These are phyloP conservation scores for Toxotes lorentzi DNA, from an alignment of 2,797 vertebrate species.

Conservation along the genomic window DNA sequence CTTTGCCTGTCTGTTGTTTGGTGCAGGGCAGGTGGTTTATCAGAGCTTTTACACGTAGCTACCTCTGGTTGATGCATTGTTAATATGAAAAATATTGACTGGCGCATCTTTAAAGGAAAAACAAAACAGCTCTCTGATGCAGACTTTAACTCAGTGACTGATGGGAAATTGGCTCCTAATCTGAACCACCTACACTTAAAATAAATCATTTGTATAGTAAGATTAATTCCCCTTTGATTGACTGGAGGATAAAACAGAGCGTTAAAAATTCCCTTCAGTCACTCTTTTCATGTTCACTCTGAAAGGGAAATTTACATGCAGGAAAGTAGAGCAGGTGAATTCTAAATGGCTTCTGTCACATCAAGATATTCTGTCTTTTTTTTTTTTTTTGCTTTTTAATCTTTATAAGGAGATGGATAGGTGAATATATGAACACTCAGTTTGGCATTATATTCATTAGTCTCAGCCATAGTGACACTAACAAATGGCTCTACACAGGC, in stretches of 20 bases:
- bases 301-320: constrained; percentile 43
- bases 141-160: background rate
- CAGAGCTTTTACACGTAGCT: no score
- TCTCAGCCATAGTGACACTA: constrained; percentile 15
- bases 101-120: background rate
- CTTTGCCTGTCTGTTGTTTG: no score
- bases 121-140: background rate
- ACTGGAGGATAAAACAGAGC: constrained; percentile 17
- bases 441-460: background rate
- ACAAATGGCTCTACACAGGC: constrained; percentile 4
- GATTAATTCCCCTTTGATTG: constrained; percentile 45
- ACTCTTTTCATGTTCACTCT: constrained; percentile 24
- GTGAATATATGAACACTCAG: constrained; percentile 19
- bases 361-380: background rate
- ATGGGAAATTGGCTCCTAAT: constrained; percentile 22
- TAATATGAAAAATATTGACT: background rate
- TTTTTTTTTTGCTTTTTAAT: background rate
- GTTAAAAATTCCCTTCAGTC: constrained; percentile 34
- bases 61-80: background rate
- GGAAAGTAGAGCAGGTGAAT: constrained; percentile 16
- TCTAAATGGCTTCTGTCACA: constrained; percentile 10
- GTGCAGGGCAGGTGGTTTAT: no score
- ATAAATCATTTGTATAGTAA: constrained; percentile 57
- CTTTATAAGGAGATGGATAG: constrained; percentile 1
- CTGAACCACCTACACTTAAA: constrained; percentile 22